These are phyloP conservation scores for Lathamus discolor DNA, from an alignment of 2,113 vertebrate genomes.

Conservation along the genomic window DNA sequence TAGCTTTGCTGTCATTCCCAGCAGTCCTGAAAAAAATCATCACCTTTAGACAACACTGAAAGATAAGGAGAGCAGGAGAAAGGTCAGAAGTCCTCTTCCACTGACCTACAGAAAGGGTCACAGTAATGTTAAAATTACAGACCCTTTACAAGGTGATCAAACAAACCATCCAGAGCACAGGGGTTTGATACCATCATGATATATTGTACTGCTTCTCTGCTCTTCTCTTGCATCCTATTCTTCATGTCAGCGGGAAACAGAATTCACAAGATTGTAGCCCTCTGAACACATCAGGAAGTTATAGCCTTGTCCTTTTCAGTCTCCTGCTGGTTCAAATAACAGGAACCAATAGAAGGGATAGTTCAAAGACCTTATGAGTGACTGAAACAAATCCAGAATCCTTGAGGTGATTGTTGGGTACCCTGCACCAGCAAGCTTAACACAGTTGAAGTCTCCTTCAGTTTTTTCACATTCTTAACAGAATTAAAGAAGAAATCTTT, in stretches of 20 bases:
- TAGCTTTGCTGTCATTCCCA: neutral
- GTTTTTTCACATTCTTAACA: neutral
- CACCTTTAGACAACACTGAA: neutral
- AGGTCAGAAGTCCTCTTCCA: neutral
- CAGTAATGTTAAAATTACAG: neutral
- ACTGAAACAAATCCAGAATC: constrained; percentile 16
- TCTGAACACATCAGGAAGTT: constrained; percentile 30
- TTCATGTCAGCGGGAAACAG: constrained; percentile 2
- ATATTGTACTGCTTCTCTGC: neutral
- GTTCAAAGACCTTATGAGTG: neutral
- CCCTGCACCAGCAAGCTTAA: neutral
- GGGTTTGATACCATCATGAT: neutral
- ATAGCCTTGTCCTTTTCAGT: constrained; percentile 9
- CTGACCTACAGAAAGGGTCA: neutral
- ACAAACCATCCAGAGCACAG: neutral
- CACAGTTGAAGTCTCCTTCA: neutral
- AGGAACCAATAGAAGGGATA: neutral
- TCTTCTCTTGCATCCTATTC: constrained; percentile 22
- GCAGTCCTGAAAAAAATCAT: neutral
- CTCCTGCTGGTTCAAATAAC: constrained; percentile 37
- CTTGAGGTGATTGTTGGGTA: neutral
- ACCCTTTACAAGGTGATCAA: constrained; percentile 19
- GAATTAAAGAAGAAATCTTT: neutral
- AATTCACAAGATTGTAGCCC: constrained; percentile 16
- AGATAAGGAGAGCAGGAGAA: neutral